These are phyloP conservation scores for Holothuria glaberrima DNA, from an alignment of 35 echinoderm and acorn worm species.

Conservation along the genomic window DNA sequence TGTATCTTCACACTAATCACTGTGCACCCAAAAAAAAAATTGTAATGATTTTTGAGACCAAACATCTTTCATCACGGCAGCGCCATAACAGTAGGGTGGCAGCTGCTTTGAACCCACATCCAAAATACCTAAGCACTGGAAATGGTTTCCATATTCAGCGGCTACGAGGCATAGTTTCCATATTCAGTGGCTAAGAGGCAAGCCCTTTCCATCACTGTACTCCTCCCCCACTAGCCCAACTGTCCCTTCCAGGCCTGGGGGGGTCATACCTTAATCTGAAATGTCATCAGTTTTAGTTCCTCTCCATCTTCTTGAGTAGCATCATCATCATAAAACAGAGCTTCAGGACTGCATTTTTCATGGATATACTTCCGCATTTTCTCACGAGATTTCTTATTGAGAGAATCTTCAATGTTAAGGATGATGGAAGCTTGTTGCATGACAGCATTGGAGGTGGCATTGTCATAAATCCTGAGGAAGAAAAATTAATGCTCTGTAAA, in stretches of 20 bases:
- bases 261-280: conserved; percentile 86
- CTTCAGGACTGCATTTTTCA: conserved; percentile 61
- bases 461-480: conserved; percentile 88
- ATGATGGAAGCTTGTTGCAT: conserved; percentile 96
- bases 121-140: too few species aligned
- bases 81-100: too few species aligned
- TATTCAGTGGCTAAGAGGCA: too few species aligned
- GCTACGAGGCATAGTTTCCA: too few species aligned
- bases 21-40: too few species aligned
- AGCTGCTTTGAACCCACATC: too few species aligned
- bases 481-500: neutral
- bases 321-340: conserved; percentile 91
- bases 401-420: conserved; percentile 76
- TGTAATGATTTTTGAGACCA: too few species aligned
- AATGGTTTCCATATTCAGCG: too few species aligned
- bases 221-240: neutral
- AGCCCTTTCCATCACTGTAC: too few species aligned
- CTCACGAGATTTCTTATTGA: conserved; percentile 47
- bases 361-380: conserved; percentile 71
- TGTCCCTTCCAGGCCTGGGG: neutral
- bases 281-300: conserved; percentile 86
- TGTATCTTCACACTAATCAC: too few species aligned
- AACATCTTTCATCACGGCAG: too few species aligned
- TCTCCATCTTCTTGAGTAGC: conserved; percentile 57
- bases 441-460: conserved; percentile 82